Conservation (phyloP, 2,113 vertebrate species). For the Cyanoliseus patagonus region DNA sequence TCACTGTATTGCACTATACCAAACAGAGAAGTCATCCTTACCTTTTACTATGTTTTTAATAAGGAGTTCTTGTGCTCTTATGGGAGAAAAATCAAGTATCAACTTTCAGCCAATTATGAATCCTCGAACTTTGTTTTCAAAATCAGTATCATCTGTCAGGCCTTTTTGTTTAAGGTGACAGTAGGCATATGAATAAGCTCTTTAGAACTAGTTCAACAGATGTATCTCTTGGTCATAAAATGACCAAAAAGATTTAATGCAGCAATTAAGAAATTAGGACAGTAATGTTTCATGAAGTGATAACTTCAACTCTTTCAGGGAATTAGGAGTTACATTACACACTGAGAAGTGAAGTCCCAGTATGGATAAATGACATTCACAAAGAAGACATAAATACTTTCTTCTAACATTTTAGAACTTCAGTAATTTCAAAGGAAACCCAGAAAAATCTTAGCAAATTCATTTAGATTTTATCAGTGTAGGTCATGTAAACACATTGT, state of each 20-base stretch:
- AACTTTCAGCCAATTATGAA: slow-evolving; percentile 20
- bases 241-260: neutral
- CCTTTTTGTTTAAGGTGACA: slow-evolving; percentile 13
- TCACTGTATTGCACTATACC: neutral
- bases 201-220: neutral
- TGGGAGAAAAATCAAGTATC: neutral
- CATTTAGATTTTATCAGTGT: neutral
- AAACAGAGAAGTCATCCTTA: neutral
- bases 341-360: neutral
- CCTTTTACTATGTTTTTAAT: slow-evolving; percentile 18
- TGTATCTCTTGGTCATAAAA: neutral
- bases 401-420: neutral
- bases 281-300: neutral
- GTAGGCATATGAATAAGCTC: slow-evolving; percentile 10
- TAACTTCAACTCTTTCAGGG: neutral
- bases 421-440: neutral
- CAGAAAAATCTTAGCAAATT: neutral
- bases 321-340: neutral
- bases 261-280: neutral
- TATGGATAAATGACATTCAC: neutral
- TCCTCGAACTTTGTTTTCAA: slow-evolving; percentile 25
- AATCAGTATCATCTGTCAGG: neutral
- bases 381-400: neutral
- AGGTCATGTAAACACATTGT: neutral
- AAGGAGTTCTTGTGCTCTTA: neutral